Conservation (phyloP, 2,888 invertebrate genomes). For the Epirrhoe alternata region DNA sequence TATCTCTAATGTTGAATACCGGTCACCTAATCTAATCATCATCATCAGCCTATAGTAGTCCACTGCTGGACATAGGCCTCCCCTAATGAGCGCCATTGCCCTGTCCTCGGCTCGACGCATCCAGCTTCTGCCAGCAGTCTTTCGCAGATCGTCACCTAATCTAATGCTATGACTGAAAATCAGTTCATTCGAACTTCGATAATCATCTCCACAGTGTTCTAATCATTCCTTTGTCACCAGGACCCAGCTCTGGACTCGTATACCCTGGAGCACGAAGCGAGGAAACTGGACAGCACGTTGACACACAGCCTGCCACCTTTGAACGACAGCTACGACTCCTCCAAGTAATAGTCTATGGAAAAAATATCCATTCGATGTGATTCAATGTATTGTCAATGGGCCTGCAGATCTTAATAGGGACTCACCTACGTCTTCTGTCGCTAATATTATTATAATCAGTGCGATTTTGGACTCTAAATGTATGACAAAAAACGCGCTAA, state of each 20-base stretch:
- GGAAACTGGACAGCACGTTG: constrained; percentile 88
- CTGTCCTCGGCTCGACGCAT: too few relatives aligned
- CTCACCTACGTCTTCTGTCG: too few relatives aligned
- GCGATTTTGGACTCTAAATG: too few relatives aligned
- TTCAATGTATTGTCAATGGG: neutral
- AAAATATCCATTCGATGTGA: neutral
- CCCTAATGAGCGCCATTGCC: too few relatives aligned
- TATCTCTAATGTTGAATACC: too few relatives aligned
- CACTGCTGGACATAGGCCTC: too few relatives aligned
- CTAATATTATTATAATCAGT: too few relatives aligned
- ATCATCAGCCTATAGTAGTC: too few relatives aligned
- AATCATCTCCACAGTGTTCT: neutral
- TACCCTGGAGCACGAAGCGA: constrained; percentile 95
- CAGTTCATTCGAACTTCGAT: neutral
- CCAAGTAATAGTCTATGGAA: constrained; percentile 63
- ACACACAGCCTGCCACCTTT: constrained; percentile 86
- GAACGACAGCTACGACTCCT: constrained; percentile 80
- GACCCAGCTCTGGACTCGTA: constrained; percentile 95
- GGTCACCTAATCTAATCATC: too few relatives aligned
- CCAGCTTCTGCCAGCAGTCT: too few relatives aligned
- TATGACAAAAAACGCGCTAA: too few relatives aligned
- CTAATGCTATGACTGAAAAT: neutral
- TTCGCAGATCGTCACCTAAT: too few relatives aligned
- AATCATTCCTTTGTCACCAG: constrained; percentile 61
- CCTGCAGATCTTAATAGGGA: neutral